Evolutionary conservation across 2,888 invertebrate species (phyloP), one percentile per base, ranked within the genome.

Genomic region (Monopis laevigella): DNA sequence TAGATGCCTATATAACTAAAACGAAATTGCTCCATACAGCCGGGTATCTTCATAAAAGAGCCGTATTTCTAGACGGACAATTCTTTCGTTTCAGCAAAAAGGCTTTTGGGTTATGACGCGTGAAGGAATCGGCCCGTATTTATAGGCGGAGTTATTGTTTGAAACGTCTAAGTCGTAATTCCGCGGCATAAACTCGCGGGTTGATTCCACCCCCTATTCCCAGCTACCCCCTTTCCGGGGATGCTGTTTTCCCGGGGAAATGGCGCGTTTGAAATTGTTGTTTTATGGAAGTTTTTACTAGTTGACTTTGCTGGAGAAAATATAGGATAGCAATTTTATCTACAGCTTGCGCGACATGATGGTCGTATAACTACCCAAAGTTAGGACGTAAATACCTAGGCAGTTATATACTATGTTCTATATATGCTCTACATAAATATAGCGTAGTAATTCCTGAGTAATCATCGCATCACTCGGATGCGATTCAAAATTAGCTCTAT

Each of bases 111-210:
- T 71, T 69, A 69, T 73, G 80, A 74, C 69, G 78, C 80, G 80
- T 77, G 73, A 80, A 77, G 72, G 65, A 80, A 78, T 78, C 75
- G 74, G 67, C 57, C 62, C 67, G 67, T 73, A 78, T 80, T 80
- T 80, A 80, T 74, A 68, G 66, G 58, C 58, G 59, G 62, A 73
- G 77, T 80, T 80, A 80, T 80, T 80, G 80, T 80, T 80, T 80
- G 80, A 80, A 80, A 80, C 78, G 80, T 80, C 80, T 77, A 77
- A 75, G 80, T 80, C 80, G 78, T 80, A 77, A 80, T 75, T 77
- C 77, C 65, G 65, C 60, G 62, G 62, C 74, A 78, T 80, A 77
- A 80, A 80, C 59, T 55, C 62, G 65, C 66, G 68, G 70, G 68
- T 14, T 32, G 8, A 34, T 21, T 41, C 30, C 41, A 17, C 8